A percentile compares a stretch with the other conserved stretches of the same genome.
Conservation (phyloP, 2,113 vertebrate genomes). For the Gambusia holbrooki region DNA sequence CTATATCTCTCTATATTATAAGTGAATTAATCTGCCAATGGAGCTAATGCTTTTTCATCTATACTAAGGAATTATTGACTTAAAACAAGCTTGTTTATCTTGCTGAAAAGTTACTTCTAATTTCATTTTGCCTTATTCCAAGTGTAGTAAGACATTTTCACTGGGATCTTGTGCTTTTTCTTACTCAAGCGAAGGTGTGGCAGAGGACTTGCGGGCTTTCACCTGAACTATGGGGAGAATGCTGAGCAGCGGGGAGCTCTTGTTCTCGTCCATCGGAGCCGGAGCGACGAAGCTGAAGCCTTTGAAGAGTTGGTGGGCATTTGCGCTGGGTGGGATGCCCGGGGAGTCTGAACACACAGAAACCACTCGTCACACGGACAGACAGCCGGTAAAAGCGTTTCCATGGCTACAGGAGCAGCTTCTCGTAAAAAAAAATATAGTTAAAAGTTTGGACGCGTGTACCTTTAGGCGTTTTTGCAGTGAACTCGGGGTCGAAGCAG, state of each 20-base stretch:
- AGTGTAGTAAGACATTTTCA: no score
- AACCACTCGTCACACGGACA: constrained; percentile 35
- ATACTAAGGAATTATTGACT: no score
- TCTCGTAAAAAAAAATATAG: constrained; percentile 1
- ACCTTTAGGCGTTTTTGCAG: constrained; percentile 99
- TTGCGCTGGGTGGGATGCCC: constrained; percentile 95
- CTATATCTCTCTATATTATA: no score
- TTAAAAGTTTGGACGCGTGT: constrained; percentile 20
- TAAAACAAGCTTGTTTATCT: no score
- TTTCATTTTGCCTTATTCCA: no score
- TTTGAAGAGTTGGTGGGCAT: constrained; percentile 98
- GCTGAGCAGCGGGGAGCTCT: constrained; percentile 88
- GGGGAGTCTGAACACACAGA: constrained; percentile 87
- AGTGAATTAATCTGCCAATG: no score
- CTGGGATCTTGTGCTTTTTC: no score
- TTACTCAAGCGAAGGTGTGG: background rate
- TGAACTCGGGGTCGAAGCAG: constrained; percentile 99
- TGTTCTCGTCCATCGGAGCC: constrained; percentile 89
- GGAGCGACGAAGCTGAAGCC: constrained; percentile 98
- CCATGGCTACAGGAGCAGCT: constrained; percentile 51
- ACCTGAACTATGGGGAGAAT: constrained; percentile 95
- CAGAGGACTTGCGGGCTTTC: constrained; percentile 28
- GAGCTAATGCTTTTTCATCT: no score
- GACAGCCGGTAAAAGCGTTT: constrained; percentile 23
- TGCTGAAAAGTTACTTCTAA: no score